These are phyloP conservation scores for Daubentonia madagascariensis DNA, from an alignment of 2,113 vertebrate genomes.

Conservation along the genomic window DNA sequence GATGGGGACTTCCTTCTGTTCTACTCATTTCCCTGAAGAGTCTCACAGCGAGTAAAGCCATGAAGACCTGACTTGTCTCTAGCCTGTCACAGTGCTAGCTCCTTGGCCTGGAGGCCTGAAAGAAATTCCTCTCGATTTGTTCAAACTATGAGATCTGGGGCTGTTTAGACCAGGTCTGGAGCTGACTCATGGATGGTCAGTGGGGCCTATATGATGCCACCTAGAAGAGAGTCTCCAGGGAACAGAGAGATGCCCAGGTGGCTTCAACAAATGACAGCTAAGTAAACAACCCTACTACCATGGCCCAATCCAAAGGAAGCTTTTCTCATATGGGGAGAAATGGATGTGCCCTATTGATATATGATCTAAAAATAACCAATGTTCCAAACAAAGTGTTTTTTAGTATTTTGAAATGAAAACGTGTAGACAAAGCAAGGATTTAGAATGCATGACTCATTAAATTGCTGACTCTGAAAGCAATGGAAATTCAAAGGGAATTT, in stretches of 20 bases:
- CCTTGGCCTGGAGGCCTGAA: not conserved
- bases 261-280: not conserved
- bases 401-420: slow-evolving; percentile 84
- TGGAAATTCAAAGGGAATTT: slow-evolving; percentile 60
- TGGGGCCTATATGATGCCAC: not conserved
- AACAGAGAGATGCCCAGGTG: not conserved
- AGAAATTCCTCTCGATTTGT: not conserved
- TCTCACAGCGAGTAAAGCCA: not conserved
- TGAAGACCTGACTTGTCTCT: not conserved
- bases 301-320: slow-evolving; percentile 61
- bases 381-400: slow-evolving; percentile 85
- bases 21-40: not conserved
- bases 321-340: slow-evolving; percentile 50
- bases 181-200: not conserved
- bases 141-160: not conserved
- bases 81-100: too few species aligned
- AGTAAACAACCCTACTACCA: not conserved
- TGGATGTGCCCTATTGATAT: slow-evolving; percentile 72
- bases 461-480: slow-evolving; percentile 79
- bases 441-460: slow-evolving; percentile 83
- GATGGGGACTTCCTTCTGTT: not conserved
- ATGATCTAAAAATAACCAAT: slow-evolving; percentile 81
- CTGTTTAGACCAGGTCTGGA: not conserved
- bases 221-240: not conserved
- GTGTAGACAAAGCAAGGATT: slow-evolving; percentile 82